phyloP scores from a whole-genome alignment of 2,113 vertebrate genomes.

The Nycticebus coucang region DNA sequence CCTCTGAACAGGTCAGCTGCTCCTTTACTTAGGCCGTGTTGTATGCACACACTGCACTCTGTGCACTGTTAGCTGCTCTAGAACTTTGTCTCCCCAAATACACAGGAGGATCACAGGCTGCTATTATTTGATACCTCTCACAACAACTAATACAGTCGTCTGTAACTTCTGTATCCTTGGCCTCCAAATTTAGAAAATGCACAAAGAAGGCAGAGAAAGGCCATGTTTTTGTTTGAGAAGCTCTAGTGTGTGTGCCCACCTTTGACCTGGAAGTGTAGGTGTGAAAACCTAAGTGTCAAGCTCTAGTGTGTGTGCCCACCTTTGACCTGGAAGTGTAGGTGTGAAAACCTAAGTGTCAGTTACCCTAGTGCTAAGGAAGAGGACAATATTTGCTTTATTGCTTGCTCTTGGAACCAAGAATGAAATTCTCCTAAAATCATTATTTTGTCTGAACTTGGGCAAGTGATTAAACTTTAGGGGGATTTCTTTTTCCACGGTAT shows the following conservation, averaged over 20 bases:
- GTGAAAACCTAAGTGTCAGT: neutral
- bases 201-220: neutral
- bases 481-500: neutral
- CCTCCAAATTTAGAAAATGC: neutral
- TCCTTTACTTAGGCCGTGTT: neutral
- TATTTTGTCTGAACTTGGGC: neutral
- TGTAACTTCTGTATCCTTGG: neutral
- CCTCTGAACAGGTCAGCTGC: neutral
- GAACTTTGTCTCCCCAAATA: neutral
- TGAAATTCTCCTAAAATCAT: neutral
- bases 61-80: neutral
- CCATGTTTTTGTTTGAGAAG: neutral
- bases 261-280: neutral
- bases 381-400: neutral
- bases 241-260: neutral
- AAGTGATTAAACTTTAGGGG: neutral
- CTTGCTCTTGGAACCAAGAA: neutral
- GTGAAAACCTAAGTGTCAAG: neutral
- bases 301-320: neutral
- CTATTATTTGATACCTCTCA: neutral
- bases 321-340: neutral
- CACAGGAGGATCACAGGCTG: neutral
- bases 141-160: neutral
- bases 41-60: neutral
- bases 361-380: neutral